These are phyloP conservation scores for Coracopsis vasa DNA, from an alignment of 2,113 vertebrate species.

Conservation along the genomic window DNA sequence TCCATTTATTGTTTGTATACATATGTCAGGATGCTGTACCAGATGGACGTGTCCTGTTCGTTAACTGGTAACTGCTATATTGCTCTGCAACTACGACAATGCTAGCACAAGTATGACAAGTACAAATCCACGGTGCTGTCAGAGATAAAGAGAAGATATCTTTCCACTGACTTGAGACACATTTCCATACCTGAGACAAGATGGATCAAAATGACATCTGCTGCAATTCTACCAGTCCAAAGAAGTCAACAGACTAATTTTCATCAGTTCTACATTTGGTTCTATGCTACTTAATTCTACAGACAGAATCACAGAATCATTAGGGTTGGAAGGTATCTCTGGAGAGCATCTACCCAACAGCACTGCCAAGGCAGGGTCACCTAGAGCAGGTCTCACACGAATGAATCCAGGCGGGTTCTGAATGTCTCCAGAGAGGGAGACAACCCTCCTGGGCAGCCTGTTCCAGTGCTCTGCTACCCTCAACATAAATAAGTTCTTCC, in stretches of 20 bases:
- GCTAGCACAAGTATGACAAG: not conserved
- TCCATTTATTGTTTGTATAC: not conserved
- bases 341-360: not conserved
- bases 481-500: not conserved
- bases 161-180: not conserved
- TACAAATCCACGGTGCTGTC: not conserved
- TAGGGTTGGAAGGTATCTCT: not conserved
- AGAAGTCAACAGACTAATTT: not conserved
- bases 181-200: not conserved
- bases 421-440: not conserved
- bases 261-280: not conserved
- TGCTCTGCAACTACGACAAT: not conserved
- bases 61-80: not conserved
- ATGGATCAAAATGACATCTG: not conserved
- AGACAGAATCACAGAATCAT: not conserved
- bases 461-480: not conserved
- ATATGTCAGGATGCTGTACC: not conserved
- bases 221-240: not conserved
- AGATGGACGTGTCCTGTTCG: rapidly evolving
- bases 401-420: not conserved
- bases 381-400: not conserved
- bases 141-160: not conserved
- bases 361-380: not conserved
- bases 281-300: not conserved
- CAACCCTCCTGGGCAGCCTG: not conserved